Evolutionary conservation across 2,797 vertebrate genomes (phyloP).

Genomic region (Sebastes goodei): DNA sequence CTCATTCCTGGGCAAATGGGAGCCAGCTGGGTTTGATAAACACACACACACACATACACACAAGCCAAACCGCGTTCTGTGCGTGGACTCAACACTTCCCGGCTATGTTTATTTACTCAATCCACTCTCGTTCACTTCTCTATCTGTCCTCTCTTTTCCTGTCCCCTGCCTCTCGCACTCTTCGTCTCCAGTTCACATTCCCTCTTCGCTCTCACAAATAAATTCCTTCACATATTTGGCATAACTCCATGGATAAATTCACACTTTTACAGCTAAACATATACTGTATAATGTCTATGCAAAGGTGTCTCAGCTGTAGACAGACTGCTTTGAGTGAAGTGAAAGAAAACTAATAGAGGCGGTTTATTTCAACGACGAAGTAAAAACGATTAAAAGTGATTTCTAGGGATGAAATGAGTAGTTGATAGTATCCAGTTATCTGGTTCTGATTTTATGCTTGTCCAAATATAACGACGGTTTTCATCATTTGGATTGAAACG

Average conservation of each 20-base stretch:
- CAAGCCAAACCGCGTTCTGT: slow-evolving; percentile 77
- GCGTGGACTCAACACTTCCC: slow-evolving; percentile 78
- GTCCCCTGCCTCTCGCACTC: slow-evolving; percentile 46
- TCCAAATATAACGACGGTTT: background rate
- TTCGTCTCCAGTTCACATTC: slow-evolving; percentile 39
- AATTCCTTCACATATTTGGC: slow-evolving; percentile 50
- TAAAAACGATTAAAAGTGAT: background rate
- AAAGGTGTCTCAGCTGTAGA: background rate
- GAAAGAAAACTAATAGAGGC: background rate
- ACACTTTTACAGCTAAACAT: slow-evolving; percentile 5
- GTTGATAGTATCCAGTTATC: background rate
- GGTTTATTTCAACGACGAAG: background rate
- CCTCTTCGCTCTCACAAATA: slow-evolving; percentile 23
- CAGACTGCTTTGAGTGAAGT: background rate
- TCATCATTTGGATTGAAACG: background rate
- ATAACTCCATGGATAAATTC: slow-evolving; percentile 21
- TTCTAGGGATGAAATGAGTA: background rate
- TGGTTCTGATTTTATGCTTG: background rate
- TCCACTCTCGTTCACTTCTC: slow-evolving; percentile 68
- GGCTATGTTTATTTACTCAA: slow-evolving; percentile 78
- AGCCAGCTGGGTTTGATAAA: slow-evolving; percentile 82
- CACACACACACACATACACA: slow-evolving; percentile 44
- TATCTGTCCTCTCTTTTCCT: slow-evolving; percentile 72
- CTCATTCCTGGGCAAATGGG: slow-evolving; percentile 83
- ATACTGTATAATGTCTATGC: background rate